phyloP scores from a whole-genome alignment of 2,888 invertebrate genomes.

The Tachina fera region DNA sequence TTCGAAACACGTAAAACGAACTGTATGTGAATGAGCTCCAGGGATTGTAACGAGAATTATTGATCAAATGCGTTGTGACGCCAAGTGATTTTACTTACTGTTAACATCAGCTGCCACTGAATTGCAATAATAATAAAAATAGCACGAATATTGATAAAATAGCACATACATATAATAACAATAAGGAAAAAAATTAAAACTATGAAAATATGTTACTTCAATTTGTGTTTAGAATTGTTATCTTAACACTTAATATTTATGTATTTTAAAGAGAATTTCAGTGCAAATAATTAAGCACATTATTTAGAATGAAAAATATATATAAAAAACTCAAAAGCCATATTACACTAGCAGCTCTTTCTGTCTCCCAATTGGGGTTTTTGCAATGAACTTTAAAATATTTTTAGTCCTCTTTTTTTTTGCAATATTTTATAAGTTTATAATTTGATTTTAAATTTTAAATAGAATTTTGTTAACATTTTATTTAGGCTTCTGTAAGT shows the following conservation, averaged over 20 bases:
- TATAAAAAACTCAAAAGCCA: too few relatives aligned
- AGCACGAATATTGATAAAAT: not conserved
- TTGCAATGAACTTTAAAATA: too few relatives aligned
- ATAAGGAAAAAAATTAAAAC: not conserved
- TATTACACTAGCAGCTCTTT: too few relatives aligned
- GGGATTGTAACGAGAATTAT: slow-evolving; percentile 17
- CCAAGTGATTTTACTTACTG: slow-evolving; percentile 53
- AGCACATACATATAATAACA: too few relatives aligned
- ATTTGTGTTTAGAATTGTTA: not conserved
- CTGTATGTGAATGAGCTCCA: slow-evolving; percentile 13
- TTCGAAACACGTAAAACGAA: slow-evolving; percentile 63
- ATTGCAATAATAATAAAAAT: not conserved
- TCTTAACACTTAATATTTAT: not conserved
- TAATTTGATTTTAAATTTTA: too few relatives aligned
- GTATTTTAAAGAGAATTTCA: not conserved
- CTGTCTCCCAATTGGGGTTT: too few relatives aligned
- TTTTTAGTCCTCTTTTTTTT: too few relatives aligned
- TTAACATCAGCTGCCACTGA: slow-evolving; percentile 2
- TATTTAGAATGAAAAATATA: too few relatives aligned
- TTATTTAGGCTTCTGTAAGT: too few relatives aligned
- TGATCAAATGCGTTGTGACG: slow-evolving; percentile 55
- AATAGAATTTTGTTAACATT: too few relatives aligned
- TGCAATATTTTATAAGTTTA: too few relatives aligned
- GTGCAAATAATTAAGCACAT: not conserved
- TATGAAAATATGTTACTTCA: slow-evolving; percentile 7